These are phyloP conservation scores for Penaeus japonicus DNA, from an alignment of 1,140 invertebrate genomes.

Conservation along the genomic window DNA sequence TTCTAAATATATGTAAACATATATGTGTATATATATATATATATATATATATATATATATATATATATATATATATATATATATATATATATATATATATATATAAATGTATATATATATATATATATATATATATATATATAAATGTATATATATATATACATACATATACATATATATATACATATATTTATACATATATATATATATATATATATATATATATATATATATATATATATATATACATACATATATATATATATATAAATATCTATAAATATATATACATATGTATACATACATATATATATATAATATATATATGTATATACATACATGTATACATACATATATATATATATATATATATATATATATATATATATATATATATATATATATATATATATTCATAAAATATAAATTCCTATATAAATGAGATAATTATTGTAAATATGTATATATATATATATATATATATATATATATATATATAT, in stretches of 20 bases:
- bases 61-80: neutral
- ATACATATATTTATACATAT: neutral
- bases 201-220: neutral
- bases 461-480: too few relatives aligned
- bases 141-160: neutral
- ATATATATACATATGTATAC: neutral
- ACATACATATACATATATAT: neutral
- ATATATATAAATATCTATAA: neutral
- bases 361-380: neutral
- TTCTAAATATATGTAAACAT: neutral
- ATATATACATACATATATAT: neutral
- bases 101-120: neutral
- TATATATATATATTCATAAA: conserved; percentile 34
- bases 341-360: neutral
- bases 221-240: neutral
- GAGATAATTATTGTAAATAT: too few relatives aligned
- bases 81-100: neutral
- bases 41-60: conserved; percentile 25
- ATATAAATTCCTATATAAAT: neutral
- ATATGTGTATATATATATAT: conserved; percentile 18
- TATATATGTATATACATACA: neutral
- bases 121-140: neutral
- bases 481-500: conserved; percentile 14
- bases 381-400: neutral
- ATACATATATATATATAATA: neutral